phyloP scores from a whole-genome alignment of 2,797 vertebrate genomes.

The Philypnodon macrostomus region DNA sequence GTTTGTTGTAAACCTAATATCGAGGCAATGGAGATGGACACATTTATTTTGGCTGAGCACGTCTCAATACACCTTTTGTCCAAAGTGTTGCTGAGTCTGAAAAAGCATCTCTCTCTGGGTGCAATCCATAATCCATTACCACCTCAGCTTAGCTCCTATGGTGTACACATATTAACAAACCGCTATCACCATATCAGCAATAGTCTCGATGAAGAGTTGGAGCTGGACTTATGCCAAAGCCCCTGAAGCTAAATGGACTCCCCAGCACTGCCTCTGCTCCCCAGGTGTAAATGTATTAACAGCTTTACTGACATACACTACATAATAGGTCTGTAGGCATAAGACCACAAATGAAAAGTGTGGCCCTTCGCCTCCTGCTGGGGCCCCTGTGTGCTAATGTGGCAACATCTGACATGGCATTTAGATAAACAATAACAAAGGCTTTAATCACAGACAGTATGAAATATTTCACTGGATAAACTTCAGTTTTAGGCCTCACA shows the following conservation, averaged over 20 bases:
- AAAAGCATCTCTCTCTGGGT: slow-evolving; percentile 42
- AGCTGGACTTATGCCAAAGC: slow-evolving; percentile 57
- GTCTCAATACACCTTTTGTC: slow-evolving; percentile 30
- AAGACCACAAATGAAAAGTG: slow-evolving; percentile 23
- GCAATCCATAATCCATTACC: slow-evolving; percentile 60
- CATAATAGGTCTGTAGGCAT: slow-evolving; percentile 47
- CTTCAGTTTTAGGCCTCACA: slow-evolving; percentile 1
- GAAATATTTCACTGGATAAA: slow-evolving; percentile 11
- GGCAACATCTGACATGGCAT: slow-evolving; percentile 31
- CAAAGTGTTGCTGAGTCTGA: slow-evolving; percentile 18
- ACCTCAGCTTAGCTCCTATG: slow-evolving; percentile 33
- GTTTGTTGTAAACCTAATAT: not conserved
- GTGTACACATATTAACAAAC: slow-evolving; percentile 51
- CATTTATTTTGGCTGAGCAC: slow-evolving; percentile 19
- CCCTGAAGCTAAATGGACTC: slow-evolving; percentile 61
- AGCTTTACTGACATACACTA: slow-evolving; percentile 48
- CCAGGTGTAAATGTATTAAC: slow-evolving; percentile 60
- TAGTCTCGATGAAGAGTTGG: slow-evolving; percentile 48
- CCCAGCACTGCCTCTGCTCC: slow-evolving; percentile 42
- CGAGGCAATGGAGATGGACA: slow-evolving; percentile 6
- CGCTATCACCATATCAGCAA: slow-evolving; percentile 40
- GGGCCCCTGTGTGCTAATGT: slow-evolving; percentile 28
- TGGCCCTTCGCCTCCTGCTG: slow-evolving; percentile 31
- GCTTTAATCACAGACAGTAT: slow-evolving; percentile 24
- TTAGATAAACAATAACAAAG: slow-evolving; percentile 18